Evolutionary conservation across 2,797 vertebrate species (phyloP).

Genomic region (Pangasius mekongensis): DNA sequence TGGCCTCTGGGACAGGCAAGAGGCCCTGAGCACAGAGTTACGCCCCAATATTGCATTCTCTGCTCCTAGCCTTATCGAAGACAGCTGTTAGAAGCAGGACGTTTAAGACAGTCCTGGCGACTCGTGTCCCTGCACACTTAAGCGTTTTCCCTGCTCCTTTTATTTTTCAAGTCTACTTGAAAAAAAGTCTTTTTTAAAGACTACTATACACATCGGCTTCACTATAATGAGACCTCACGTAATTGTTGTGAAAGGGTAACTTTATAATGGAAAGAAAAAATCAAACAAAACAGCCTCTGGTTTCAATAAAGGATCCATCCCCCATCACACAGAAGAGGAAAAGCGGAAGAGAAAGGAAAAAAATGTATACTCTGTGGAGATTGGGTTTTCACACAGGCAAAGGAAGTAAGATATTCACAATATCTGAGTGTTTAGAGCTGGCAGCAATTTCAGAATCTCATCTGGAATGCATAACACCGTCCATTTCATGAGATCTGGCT

Average conservation of each 20-base stretch:
- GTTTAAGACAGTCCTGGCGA: conserved; percentile 6
- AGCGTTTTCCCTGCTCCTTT: not conserved
- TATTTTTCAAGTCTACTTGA: not conserved
- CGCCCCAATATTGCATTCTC: not conserved
- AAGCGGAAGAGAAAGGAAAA: conserved; percentile 23
- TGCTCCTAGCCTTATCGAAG: conserved; percentile 16
- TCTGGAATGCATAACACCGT: conserved; percentile 78
- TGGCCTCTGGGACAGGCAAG: conserved; percentile 64
- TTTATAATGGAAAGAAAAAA: conserved; percentile 74
- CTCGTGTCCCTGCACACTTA: conserved; percentile 8
- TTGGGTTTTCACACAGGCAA: conserved; percentile 34
- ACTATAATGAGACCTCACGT: conserved; percentile 69
- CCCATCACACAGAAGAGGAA: conserved; percentile 51
- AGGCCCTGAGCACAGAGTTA: conserved; percentile 32
- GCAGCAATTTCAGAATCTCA: conserved; percentile 65
- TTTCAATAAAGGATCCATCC: conserved; percentile 74
- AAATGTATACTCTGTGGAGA: conserved; percentile 15
- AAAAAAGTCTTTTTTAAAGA: conserved; percentile 10
- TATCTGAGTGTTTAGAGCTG: conserved; percentile 56
- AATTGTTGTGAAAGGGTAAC: conserved; percentile 73
- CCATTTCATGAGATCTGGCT: conserved; percentile 69
- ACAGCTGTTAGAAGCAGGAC: conserved; percentile 37
- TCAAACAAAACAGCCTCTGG: conserved; percentile 73
- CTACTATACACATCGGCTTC: conserved; percentile 46
- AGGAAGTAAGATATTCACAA: conserved; percentile 54